Conservation (phyloP, 2,888 invertebrate species). For the Ecdyonurus torrentis region DNA sequence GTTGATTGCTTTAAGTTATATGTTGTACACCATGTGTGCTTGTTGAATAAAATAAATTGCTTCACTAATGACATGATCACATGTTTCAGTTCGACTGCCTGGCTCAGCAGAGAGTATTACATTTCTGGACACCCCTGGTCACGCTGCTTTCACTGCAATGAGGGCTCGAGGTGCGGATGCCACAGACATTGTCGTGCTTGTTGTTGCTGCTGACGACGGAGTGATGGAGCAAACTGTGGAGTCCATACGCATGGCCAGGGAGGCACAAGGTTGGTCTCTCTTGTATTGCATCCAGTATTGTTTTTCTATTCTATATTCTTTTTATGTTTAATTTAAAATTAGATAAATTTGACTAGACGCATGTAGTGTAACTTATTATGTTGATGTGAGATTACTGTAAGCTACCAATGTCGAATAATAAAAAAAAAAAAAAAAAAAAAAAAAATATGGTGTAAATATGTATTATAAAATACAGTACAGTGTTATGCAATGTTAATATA, state of each 20-base stretch:
- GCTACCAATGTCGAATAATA: no score
- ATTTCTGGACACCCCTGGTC: constrained; percentile 97
- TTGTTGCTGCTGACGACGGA: constrained; percentile 97
- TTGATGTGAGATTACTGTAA: no score
- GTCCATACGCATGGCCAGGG: constrained; percentile 70
- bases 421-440: neutral
- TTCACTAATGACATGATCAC: neutral
- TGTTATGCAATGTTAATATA: no score
- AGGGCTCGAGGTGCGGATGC: constrained; percentile 80
- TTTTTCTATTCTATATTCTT: neutral
- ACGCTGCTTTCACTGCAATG: constrained; percentile 94
- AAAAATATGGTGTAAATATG: no score
- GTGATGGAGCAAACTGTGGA: constrained; percentile 96
- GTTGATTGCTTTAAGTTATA: no score
- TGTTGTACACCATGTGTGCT: no score
- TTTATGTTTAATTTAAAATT: no score
- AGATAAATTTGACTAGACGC: neutral
- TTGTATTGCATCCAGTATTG: neutral
- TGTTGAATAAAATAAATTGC: neutral
- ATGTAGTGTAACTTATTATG: no score
- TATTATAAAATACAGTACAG: no score
- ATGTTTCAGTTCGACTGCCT: constrained; percentile 36
- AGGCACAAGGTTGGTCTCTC: constrained; percentile 53
- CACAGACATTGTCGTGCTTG: constrained; percentile 88
- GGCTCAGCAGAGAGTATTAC: constrained; percentile 63